These are phyloP conservation scores for Hassar affinis DNA, from an alignment of 2,113 vertebrate species.

Conservation along the genomic window DNA sequence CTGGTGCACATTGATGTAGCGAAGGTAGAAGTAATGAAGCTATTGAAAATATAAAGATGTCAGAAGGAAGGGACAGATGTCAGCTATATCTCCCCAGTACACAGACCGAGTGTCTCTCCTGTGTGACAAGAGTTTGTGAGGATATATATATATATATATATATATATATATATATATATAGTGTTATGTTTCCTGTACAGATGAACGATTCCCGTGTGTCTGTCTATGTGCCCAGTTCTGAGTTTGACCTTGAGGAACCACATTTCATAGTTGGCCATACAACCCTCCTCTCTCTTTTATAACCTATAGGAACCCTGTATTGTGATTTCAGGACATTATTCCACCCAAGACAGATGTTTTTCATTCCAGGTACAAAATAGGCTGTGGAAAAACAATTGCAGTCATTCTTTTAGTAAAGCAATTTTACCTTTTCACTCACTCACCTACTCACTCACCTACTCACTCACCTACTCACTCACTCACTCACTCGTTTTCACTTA, in stretches of 20 bases:
- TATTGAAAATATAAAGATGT: conserved; percentile 62
- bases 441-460: not conserved
- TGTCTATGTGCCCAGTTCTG: conserved; percentile 46
- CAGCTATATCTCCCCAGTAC: conserved; percentile 62
- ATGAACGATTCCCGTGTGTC: conserved; percentile 19
- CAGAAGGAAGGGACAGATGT: conserved; percentile 61
- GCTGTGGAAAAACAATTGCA: not conserved
- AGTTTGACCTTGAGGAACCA: conserved; percentile 74
- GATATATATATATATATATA: conserved; percentile 40
- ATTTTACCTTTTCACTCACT: not conserved
- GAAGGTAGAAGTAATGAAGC: conserved; percentile 40
- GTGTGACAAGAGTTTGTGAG: not conserved
- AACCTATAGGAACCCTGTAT: not conserved
- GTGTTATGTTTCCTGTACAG: conserved; percentile 40
- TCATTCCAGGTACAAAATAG: not conserved
- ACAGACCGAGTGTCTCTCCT: conserved; percentile 52
- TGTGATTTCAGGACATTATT: not conserved
- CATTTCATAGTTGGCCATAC: conserved; percentile 65
- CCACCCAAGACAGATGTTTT: not conserved
- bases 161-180: conserved; percentile 41
- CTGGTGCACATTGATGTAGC: conserved; percentile 60
- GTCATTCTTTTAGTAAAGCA: not conserved
- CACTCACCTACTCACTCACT: not conserved
- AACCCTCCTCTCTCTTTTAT: not conserved
- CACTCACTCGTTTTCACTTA: not conserved